A percentile compares a stretch with the other conserved stretches of the same genome.
phyloP scores from a whole-genome alignment of 2,888 invertebrate species.

The Drosophila pseudotakahashii region DNA sequence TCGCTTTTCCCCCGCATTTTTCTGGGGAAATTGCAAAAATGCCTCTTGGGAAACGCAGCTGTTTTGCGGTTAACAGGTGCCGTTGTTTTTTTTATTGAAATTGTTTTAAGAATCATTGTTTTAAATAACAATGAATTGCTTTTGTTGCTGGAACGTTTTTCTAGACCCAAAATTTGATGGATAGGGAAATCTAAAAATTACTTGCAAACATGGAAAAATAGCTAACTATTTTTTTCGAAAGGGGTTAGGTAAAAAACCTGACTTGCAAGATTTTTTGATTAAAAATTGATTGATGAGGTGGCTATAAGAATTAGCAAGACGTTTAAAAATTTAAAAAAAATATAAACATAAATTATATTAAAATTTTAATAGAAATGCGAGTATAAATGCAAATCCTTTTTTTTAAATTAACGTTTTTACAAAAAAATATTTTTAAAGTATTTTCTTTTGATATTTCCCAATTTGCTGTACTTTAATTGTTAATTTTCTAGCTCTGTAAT shows the following conservation, averaged over 20 bases:
- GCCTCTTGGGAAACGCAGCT: slow-evolving; percentile 5
- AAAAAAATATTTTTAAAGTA: no score
- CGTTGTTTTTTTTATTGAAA: slow-evolving; percentile 9
- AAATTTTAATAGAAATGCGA: no score
- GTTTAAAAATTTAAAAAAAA: no score
- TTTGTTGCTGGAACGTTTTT: background rate
- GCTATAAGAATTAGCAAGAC: no score
- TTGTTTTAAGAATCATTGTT: background rate
- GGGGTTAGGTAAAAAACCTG: background rate
- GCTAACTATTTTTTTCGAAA: background rate
- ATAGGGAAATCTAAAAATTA: background rate
- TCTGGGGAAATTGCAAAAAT: slow-evolving; percentile 19
- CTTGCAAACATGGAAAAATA: background rate
- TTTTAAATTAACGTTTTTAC: no score
- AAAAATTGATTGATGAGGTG: slow-evolving; percentile 5
- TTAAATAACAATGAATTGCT: slow-evolving; percentile 19
- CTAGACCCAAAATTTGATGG: slow-evolving; percentile 3
- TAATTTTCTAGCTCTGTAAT: background rate
- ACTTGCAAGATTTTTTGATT: slow-evolving; percentile 1
- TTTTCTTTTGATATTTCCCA: no score
- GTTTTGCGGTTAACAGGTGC: slow-evolving; percentile 29
- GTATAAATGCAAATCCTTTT: no score
- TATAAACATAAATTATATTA: no score
- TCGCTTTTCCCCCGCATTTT: slow-evolving; percentile 6
- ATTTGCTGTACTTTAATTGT: background rate